These are phyloP conservation scores for Ambastaia sidthimunki DNA, from an alignment of 2,797 vertebrate species.

Conservation along the genomic window DNA sequence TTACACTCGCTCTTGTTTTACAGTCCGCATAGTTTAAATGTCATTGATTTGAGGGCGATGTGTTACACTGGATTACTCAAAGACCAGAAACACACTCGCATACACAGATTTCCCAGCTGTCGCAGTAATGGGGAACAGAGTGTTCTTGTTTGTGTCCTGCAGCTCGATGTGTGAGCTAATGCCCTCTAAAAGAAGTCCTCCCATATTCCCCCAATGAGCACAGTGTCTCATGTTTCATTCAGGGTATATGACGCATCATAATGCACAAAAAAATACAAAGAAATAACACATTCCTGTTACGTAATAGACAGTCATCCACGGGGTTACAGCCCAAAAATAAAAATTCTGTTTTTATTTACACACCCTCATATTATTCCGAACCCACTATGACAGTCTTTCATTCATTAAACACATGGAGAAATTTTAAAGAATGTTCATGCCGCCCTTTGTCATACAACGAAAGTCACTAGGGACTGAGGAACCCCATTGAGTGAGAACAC, in stretches of 20 bases:
- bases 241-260: conserved; percentile 22
- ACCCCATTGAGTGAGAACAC: too few species aligned
- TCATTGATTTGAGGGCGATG: conserved; percentile 43
- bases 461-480: too few species aligned
- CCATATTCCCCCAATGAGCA: conserved; percentile 32
- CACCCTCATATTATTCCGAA: background rate
- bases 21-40: conserved; percentile 16
- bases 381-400: background rate
- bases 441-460: background rate
- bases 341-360: background rate
- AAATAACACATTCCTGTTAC: background rate
- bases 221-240: conserved; percentile 25
- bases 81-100: conserved; percentile 21
- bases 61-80: conserved; percentile 33
- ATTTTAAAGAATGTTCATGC: background rate
- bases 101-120: conserved; percentile 55
- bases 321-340: background rate
- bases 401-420: background rate
- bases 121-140: conserved; percentile 54
- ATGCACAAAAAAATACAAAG: conserved; percentile 8
- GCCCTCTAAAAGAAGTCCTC: conserved; percentile 40
- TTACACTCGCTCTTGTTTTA: conserved; percentile 28
- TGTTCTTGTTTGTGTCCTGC: conserved; percentile 55
- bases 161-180: conserved; percentile 56
- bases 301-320: background rate